These are phyloP conservation scores for Apocrypta bakeri DNA, from an alignment of 1,140 invertebrate species.

Conservation along the genomic window DNA sequence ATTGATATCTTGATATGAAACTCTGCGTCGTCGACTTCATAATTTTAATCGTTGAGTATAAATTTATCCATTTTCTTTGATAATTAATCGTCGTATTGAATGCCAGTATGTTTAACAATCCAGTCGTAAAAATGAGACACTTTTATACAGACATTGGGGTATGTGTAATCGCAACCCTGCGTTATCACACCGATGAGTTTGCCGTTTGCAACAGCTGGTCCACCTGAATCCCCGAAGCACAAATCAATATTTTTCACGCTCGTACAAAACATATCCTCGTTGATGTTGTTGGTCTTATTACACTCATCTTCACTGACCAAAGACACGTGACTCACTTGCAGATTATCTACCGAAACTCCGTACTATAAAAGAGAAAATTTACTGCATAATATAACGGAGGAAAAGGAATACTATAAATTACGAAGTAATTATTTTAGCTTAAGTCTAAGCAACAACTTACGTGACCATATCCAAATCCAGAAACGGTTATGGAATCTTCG, in stretches of 20 bases:
- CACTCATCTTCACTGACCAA: neutral
- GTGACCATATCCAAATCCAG: conserved; percentile 12
- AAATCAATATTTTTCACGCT: neutral
- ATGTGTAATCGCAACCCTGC: conserved; percentile 22
- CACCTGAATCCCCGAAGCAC: conserved; percentile 27
- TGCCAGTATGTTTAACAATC: neutral
- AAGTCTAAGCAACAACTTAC: no score
- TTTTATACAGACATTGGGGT: conserved; percentile 13
- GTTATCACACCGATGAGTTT: conserved; percentile 14
- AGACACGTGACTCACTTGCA: neutral
- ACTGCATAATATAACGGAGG: no score
- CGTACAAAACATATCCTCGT: conserved; percentile 13
- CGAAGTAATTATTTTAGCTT: no score
- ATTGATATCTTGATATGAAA: no score
- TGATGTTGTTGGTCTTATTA: neutral
- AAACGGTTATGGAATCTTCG: neutral
- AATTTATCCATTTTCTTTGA: no score
- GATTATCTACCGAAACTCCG: neutral
- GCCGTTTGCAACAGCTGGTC: conserved; percentile 3
- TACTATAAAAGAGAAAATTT: neutral
- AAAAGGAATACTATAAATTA: no score
- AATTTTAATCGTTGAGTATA: no score
- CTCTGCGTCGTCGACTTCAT: no score
- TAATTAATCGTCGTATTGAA: conserved; percentile 1
- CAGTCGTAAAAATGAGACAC: conserved; percentile 29